A percentile compares a stretch with the other conserved stretches of the same genome.
Conservation (phyloP, 1,140 invertebrate genomes). For the Caenorhabditis remanei region DNA sequence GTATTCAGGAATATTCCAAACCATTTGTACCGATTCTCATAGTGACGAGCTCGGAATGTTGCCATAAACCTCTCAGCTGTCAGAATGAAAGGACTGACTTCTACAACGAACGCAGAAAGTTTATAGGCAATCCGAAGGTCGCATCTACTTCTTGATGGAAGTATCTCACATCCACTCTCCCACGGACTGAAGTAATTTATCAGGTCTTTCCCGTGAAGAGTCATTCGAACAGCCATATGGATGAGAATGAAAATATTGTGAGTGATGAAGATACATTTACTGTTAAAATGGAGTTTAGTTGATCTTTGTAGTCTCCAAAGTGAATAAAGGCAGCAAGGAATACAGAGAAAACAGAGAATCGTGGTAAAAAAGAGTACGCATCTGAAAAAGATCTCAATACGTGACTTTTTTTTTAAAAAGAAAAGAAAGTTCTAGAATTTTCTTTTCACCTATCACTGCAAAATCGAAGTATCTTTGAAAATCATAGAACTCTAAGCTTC, state of each 20-base stretch:
- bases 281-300: slow-evolving; percentile 6
- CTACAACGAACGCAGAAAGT: neutral
- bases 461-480: too few relatives aligned
- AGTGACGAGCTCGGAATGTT: neutral
- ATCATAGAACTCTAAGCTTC: neutral
- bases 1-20: neutral
- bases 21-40: slow-evolving; percentile 6
- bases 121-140: neutral
- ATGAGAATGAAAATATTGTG: neutral
- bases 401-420: neutral
- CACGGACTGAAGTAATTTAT: neutral
- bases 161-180: slow-evolving; percentile 1
- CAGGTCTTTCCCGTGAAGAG: neutral
- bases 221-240: neutral
- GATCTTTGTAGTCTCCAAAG: neutral
- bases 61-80: slow-evolving; percentile 4
- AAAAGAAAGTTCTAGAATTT: neutral
- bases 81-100: neutral
- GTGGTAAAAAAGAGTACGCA: neutral
- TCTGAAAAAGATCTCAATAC: neutral
- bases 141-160: neutral
- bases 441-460: too few relatives aligned
- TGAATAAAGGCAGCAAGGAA: neutral
- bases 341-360: neutral
- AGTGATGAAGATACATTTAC: neutral